Percentiles rank a stretch among this genome's conserved stretches.
Conservation (phyloP, 1,140 invertebrate genomes). For the Rhizoglyphus robini region DNA sequence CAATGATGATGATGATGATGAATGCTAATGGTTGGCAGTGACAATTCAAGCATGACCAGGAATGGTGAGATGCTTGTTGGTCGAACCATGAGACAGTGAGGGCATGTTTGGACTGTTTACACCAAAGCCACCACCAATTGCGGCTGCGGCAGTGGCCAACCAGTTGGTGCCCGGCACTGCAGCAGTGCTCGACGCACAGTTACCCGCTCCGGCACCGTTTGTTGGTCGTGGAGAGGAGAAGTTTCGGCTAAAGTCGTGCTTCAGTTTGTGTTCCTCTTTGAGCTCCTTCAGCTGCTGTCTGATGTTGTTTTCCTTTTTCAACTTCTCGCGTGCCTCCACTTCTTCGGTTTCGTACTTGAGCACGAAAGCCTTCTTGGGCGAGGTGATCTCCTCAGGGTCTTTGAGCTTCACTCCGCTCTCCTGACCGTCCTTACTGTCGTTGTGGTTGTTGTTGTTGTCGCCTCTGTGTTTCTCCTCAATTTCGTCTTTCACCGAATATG, state of each 20-base stretch:
- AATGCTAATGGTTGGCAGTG: too few species aligned
- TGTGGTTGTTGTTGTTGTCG: slow-evolving; percentile 16
- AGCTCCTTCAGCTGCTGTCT: neutral
- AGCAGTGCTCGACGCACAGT: neutral
- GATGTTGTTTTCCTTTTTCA: neutral
- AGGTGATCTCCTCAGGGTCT: neutral
- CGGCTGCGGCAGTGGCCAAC: neutral
- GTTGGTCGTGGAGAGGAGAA: neutral
- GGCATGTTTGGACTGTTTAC: too few species aligned
- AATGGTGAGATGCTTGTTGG: too few species aligned
- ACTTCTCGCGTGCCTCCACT: slow-evolving; percentile 1
- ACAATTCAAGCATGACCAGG: too few species aligned
- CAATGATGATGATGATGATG: too few species aligned
- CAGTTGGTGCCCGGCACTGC: neutral
- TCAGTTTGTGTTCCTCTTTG: neutral
- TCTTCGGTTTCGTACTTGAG: slow-evolving; percentile 17
- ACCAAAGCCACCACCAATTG: neutral
- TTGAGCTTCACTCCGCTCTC: neutral
- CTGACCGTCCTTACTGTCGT: neutral
- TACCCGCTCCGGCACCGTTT: neutral
- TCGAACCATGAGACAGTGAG: too few species aligned
- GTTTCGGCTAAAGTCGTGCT: neutral
- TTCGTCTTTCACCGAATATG: neutral
- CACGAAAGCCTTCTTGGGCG: slow-evolving; percentile 17
- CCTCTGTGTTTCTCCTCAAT: neutral